Evolutionary conservation across 2,888 invertebrate species (phyloP), one percentile per base, ranked within the genome.

Genomic region (Cerceris ruficornis): DNA sequence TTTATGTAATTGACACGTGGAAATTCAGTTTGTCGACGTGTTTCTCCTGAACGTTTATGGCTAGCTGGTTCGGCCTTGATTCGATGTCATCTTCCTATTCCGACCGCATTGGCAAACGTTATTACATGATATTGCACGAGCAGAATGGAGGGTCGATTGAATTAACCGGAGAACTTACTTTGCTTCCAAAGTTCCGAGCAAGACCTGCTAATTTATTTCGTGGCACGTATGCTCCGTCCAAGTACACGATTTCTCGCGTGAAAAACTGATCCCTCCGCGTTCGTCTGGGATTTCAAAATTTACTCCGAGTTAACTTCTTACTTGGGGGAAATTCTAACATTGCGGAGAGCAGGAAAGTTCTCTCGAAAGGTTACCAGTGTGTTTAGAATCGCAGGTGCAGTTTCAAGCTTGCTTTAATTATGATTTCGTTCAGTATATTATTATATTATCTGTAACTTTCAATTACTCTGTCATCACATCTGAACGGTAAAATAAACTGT

Each of bases 91-190:
- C 78, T 72, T 77, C 72, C 78, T 58, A 69, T 76, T 76, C 68
- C 68, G 65, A 61, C 50, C 65, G 65, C 77, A 72, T 77, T 72
- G 77, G 73, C 66, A 70, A 73, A 73, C 58, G 73, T 59, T 72
- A 69, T 79, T 79, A 79, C 73, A 55, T 15, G 66, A 69, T 79
- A 79, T 77, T 46, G 66, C 69, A 69, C 54, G 66, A 39, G 54
- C 69, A 59, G 77, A 73, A 77, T 77, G 54, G 67, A 66, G 66
- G 77, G 73, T 69, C 77, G 75, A 79, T 73, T 70, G 69, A 77
- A 77, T 79, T 79, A 79, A 69, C 54, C 55, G 58, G 59, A 14
- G 72, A 73, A 70, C 66, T 72, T 60, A 55, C 77, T 55, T 61
- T 66, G 39, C 60, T 28, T 42, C 55, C 42, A 55, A 15, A 72